Base-by-base conservation (phyloP, 1,140 invertebrate species). In the Stegodyphus mimosarum region DNA sequence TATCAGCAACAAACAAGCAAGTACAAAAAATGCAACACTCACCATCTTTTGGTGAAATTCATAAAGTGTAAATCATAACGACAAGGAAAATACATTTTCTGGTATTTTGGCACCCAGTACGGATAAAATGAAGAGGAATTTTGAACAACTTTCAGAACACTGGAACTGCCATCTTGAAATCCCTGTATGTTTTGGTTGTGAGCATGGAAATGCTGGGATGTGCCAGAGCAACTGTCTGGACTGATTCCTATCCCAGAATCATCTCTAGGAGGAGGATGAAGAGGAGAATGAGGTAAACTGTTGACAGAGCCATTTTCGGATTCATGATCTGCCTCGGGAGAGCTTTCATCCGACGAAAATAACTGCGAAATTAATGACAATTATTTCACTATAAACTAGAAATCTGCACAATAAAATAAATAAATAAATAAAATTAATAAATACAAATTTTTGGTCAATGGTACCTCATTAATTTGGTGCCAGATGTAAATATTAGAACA, bases 161-260 rank as follows among this genome's bases (percentile, higher is more conserved):
- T 76, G 50, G 64, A 67, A 15, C 5, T 7, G 1, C 7, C 17
- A 67, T 67, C 64, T 5, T 67, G 64, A n/a, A 15, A 7, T 67
- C 7, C 6, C 18, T 64, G n/a, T 13, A 60, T 6, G 17, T 1
- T 55, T 17, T 11, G n/a, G 64, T 6, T n/a, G 33, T 67, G 9
- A 7, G 0, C 51, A 50, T 84, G 72, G 51, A 84, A 84, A 6
- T 74, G 51, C 18, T 84, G 81, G 10, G 81, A 84, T 9, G 72
- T 60, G 6, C 81, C 81, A 11, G 81, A 84, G 51, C 73, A 75
- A 10, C 81, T 84, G 51, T 84, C 81, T 4, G 81, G 81, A 13
- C 81, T 84, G 51, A 84, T 84, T n/a, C 81, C 81, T 15, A 84
- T n/a, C 10, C 81, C 81, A 11, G 81, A 84, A 63, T 84, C 81